Percentiles rank a stretch among this genome's conserved stretches.
phyloP scores from a whole-genome alignment of 2,888 invertebrate genomes.

The Meta bourneti region DNA sequence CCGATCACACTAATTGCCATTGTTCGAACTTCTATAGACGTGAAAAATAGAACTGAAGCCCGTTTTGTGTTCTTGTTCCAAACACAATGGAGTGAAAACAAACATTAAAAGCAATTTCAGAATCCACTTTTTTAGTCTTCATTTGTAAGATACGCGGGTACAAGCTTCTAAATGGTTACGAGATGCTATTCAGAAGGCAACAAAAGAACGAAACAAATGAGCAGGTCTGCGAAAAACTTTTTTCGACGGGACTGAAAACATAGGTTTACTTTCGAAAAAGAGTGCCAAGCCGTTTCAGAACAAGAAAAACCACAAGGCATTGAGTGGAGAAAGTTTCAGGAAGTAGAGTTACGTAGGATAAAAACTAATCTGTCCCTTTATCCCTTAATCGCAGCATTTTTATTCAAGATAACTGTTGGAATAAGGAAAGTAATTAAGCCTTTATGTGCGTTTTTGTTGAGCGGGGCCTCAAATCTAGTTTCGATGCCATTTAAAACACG shows the following conservation, averaged over 20 bases:
- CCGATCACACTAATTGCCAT: background rate
- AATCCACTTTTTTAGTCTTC: background rate
- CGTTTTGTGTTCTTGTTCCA: background rate
- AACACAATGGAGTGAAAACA: slow-evolving; percentile 12
- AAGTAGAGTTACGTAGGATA: background rate
- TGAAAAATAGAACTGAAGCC: background rate
- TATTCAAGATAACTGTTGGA: too few relatives aligned
- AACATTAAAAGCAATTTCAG: slow-evolving; percentile 1
- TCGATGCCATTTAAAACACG: too few relatives aligned
- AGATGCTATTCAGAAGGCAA: background rate
- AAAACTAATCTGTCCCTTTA: background rate
- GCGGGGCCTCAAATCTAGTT: too few relatives aligned
- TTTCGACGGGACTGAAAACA: background rate
- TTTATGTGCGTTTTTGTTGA: too few relatives aligned
- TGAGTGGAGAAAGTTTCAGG: background rate
- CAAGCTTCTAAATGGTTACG: background rate
- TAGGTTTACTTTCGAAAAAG: background rate
- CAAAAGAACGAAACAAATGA: slow-evolving; percentile 16
- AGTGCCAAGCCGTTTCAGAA: background rate
- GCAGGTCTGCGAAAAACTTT: background rate
- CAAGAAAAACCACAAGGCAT: background rate
- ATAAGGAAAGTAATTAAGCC: too few relatives aligned
- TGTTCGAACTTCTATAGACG: background rate
- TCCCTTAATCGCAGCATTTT: background rate
- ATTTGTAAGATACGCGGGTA: background rate